These are phyloP conservation scores for Nomia melanderi DNA, from an alignment of 1,140 invertebrate species.

Conservation along the genomic window DNA sequence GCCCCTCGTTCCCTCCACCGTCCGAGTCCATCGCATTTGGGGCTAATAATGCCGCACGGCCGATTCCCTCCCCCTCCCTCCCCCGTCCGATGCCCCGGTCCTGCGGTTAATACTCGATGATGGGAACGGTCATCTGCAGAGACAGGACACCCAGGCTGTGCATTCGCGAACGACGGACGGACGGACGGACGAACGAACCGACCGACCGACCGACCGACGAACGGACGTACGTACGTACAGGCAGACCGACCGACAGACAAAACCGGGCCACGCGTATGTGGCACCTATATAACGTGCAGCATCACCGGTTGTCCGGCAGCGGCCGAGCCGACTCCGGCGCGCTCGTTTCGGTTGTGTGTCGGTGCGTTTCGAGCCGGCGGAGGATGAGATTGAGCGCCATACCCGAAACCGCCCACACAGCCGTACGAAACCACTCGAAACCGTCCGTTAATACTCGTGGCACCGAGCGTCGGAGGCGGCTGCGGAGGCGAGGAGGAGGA, in stretches of 20 bases:
- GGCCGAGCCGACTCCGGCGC: background rate
- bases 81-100: conserved; percentile 69
- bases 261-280: conserved; percentile 77
- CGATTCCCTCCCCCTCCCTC: conserved; percentile 45
- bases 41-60: conserved; percentile 78
- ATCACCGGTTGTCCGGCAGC: conserved; percentile 38
- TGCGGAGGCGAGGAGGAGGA: background rate
- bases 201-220: conserved; percentile 62
- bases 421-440: conserved; percentile 72
- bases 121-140: conserved; percentile 82
- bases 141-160: conserved; percentile 76
- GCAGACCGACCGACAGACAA: conserved; percentile 70
- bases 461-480: conserved; percentile 21
- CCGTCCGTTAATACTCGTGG: conserved; percentile 74
- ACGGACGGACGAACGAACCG: conserved; percentile 43
- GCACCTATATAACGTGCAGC: conserved; percentile 68
- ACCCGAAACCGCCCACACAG: conserved; percentile 65
- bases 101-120: conserved; percentile 82
- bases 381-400: conserved; percentile 63
- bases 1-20: conserved; percentile 13
- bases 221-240: conserved; percentile 59
- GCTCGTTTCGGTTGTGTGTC: conserved; percentile 33
- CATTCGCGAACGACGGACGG: conserved; percentile 71
- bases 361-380: conserved; percentile 54
- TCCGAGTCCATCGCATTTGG: conserved; percentile 78